Evolutionary conservation across 2,888 invertebrate species (phyloP).

Genomic region (Ernsta delagoae): DNA sequence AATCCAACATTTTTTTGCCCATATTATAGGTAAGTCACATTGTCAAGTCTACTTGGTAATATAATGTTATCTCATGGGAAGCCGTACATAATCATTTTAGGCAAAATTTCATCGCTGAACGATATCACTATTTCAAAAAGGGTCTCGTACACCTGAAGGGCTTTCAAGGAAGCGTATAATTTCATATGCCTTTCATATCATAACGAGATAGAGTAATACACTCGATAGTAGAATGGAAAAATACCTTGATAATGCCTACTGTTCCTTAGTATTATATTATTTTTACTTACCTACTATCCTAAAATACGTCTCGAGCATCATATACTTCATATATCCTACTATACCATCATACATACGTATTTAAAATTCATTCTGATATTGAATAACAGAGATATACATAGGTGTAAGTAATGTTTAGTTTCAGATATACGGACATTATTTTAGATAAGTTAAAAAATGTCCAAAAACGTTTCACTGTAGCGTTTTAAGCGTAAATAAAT

Average conservation of each 20-base stretch:
- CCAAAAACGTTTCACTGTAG: constrained; percentile 1
- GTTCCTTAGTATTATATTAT: no score
- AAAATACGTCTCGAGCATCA: no score
- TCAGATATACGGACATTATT: neutral
- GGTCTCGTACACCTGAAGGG: constrained; percentile 15
- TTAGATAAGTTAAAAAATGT: neutral
- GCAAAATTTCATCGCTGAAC: neutral
- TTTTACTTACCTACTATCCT: no score
- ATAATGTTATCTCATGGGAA: neutral
- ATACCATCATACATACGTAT: no score
- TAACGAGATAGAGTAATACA: constrained; percentile 1
- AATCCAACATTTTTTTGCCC: no score
- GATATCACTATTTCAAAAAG: constrained; percentile 22
- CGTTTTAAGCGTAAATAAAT: constrained; percentile 33
- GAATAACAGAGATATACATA: no score
- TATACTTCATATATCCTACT: no score
- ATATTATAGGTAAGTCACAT: no score
- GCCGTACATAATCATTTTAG: neutral
- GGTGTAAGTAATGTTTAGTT: no score
- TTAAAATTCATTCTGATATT: no score
- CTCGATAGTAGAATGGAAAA: neutral
- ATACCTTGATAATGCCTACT: neutral
- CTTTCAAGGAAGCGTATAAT: constrained; percentile 17
- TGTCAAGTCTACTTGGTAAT: neutral
- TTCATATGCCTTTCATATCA: neutral